Percentiles rank a stretch among this genome's conserved stretches.
Conservation (phyloP, 2,797 vertebrate genomes). For the Cyclura pinguis region DNA sequence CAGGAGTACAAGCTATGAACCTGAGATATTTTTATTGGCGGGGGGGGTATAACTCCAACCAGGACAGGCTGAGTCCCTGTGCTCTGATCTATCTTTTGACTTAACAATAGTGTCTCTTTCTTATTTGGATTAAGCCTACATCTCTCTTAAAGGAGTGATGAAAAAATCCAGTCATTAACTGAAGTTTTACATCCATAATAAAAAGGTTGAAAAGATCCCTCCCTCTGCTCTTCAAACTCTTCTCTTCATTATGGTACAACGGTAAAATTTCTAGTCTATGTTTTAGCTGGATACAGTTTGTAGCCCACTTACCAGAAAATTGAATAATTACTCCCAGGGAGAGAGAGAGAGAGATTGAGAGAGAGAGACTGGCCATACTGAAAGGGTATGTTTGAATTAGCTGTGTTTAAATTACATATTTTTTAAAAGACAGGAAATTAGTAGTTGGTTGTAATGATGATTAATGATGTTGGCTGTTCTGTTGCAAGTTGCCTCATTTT, state of each 20-base stretch:
- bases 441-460: slow-evolving; percentile 8
- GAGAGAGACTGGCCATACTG: not conserved
- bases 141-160: not conserved
- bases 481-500: not conserved
- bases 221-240: not conserved
- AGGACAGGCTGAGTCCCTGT: no score
- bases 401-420: not conserved
- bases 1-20: no score
- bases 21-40: no score
- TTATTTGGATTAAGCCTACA: not conserved
- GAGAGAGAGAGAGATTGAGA: not conserved
- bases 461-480: slow-evolving; percentile 15
- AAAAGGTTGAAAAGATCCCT: not conserved
- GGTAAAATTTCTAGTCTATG: not conserved
- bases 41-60: no score
- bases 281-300: not conserved
- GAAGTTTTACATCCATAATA: not conserved
- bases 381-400: not conserved
- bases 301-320: not conserved
- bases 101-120: not conserved
- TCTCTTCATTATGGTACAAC: not conserved
- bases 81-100: no score
- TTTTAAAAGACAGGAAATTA: not conserved
- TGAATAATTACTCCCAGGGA: not conserved
- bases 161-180: not conserved